Evolutionary conservation across 1,140 invertebrate species (phyloP).

Genomic region (Himalopsyche phryganea): DNA sequence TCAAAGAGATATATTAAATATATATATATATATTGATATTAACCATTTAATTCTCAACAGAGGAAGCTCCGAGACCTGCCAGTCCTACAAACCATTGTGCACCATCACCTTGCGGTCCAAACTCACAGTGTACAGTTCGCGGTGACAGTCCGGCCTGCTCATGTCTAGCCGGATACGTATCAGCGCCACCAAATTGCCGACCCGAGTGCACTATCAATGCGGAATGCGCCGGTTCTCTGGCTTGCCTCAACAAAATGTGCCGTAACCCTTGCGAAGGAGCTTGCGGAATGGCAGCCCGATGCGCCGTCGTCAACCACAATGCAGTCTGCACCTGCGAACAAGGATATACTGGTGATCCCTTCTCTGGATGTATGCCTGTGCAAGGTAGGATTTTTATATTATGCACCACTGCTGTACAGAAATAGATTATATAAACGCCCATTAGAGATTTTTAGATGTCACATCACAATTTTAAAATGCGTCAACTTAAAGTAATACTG

Average conservation of each 20-base stretch:
- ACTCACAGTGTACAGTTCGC: slow-evolving; percentile 63
- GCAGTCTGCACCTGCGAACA: slow-evolving; percentile 65
- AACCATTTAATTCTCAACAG: too few relatives aligned
- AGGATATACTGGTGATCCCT: slow-evolving; percentile 72
- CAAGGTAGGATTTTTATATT: slow-evolving; percentile 44
- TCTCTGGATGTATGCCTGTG: slow-evolving; percentile 59
- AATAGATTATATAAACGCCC: neutral
- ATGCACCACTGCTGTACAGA: slow-evolving; percentile 3
- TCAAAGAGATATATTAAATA: too few relatives aligned
- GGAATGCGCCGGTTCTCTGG: slow-evolving; percentile 67
- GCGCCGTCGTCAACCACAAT: slow-evolving; percentile 65
- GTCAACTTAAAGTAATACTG: too few relatives aligned
- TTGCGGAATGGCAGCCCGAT: slow-evolving; percentile 62
- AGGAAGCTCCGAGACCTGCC: too few relatives aligned
- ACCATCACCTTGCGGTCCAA: slow-evolving; percentile 73
- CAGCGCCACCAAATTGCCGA: slow-evolving; percentile 72
- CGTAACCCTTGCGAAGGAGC: slow-evolving; percentile 69
- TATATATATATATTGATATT: too few relatives aligned
- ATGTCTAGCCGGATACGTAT: slow-evolving; percentile 73
- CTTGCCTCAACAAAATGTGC: slow-evolving; percentile 68
- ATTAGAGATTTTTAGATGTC: too few relatives aligned
- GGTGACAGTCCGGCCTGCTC: slow-evolving; percentile 67
- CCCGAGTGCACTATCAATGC: slow-evolving; percentile 77
- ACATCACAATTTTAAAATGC: too few relatives aligned
- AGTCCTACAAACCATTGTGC: slow-evolving; percentile 58